Evolutionary conservation across 1,140 invertebrate species (phyloP), one percentile per base, ranked within the genome.

Genomic region (Delia radicum): DNA sequence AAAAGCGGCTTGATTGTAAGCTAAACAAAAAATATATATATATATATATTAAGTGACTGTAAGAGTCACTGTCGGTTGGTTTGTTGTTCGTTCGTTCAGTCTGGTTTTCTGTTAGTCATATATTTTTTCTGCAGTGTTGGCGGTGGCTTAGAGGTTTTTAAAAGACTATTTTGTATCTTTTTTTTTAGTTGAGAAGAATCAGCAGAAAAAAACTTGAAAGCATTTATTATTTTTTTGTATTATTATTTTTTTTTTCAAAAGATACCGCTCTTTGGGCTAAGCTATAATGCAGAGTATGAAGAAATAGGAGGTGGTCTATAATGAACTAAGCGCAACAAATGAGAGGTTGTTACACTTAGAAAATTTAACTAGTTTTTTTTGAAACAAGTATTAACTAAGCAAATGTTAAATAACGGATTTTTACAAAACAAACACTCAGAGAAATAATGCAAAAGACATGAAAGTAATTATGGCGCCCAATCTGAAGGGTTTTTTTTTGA

Each of bases 251-350:
- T 15, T 48, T 10, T 48, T 55, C 18, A 55, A 55, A 55, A 55
- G 48, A 55, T 55, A 21, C 48, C 48, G 48, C 48, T n/a, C 48
- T 55, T 55, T 55, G 24, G 48, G 48, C 48, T 55, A 55, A 55
- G 48, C 21, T 55, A n/a, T 55, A 55, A 21, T 55, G n/a, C 18
- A 18, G 48, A 8, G n/a, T 4, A 21, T 55, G 48, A 55, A 55
- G 48, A 55, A 55, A 55, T 55, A 55, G n/a, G 10, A 55, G 48
- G 48, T 55, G 48, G 48, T 55, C 48, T 55, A 55, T 21, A 55
- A 55, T 55, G 48, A 55, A 55, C 48, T 55, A 55, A 55, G 48
- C 48, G 48, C 48, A 55, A 55, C 48, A 55, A 55, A 55, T 55
- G 48, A 55, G 21, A 24, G n/a, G 15, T 42, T 42, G 12, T 42